Percentiles rank a stretch among this genome's conserved stretches.
Evolutionary conservation across 2,888 invertebrate genomes (phyloP).

Genomic region (Mythimna ferrago): DNA sequence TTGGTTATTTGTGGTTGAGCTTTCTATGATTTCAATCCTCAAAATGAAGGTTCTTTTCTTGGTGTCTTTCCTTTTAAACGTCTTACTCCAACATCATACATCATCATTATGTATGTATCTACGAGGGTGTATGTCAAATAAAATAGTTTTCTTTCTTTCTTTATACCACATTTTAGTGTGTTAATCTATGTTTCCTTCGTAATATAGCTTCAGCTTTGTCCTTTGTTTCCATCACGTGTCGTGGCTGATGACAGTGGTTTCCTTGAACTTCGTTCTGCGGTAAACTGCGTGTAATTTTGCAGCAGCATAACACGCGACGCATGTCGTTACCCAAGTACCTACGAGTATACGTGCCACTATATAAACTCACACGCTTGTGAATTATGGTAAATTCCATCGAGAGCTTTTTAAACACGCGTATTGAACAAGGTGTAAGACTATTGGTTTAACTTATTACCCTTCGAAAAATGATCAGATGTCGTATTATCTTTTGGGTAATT

Average conservation of each 20-base stretch:
- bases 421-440: no score
- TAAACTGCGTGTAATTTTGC: conserved; percentile 58
- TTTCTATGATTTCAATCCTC: background rate
- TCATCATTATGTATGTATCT: no score
- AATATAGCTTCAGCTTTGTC: background rate
- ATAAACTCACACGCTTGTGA: conserved; percentile 26
- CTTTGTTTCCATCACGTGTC: conserved; percentile 33
- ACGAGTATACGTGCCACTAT: conserved; percentile 27
- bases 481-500: no score
- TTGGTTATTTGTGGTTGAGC: background rate
- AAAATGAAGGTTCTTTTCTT: background rate
- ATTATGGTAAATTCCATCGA: background rate
- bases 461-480: no score
- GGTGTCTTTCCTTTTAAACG: background rate
- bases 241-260: conserved; percentile 37
- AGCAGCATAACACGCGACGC: conserved; percentile 51
- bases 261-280: conserved; percentile 71
- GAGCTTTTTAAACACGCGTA: no score
- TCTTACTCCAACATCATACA: background rate
- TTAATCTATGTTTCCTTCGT: background rate
- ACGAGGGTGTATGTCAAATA: no score
- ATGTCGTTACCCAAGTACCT: conserved; percentile 26
- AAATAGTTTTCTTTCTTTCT: no score
- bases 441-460: no score
- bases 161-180: background rate